Conservation (phyloP, 2,113 vertebrate species). For the Psilopsiagon aymara region DNA sequence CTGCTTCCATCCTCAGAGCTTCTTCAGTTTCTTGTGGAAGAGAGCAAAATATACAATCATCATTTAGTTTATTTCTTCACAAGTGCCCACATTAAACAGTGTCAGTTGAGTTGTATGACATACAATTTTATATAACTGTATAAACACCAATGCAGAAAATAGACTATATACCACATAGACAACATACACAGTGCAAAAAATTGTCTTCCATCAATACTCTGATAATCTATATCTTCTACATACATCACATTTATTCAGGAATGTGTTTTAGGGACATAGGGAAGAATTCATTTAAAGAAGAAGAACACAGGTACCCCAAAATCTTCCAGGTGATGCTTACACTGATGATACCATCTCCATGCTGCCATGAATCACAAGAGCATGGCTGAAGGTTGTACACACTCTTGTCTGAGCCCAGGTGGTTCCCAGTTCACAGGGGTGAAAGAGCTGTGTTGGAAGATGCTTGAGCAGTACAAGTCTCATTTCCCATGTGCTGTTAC, state of each 20-base stretch:
- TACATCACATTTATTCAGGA: not conserved
- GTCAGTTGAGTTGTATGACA: not conserved
- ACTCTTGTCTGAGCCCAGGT: not conserved
- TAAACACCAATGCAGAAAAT: conserved; percentile 10
- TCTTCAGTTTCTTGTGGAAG: conserved; percentile 17
- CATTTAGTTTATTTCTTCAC: conserved; percentile 1
- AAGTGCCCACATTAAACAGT: not conserved
- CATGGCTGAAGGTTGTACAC: not conserved
- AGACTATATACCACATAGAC: conserved; percentile 2
- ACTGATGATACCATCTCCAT: not conserved
- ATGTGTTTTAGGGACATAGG: not conserved
- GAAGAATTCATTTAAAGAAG: not conserved
- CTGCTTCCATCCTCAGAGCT: not conserved
- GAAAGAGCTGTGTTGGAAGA: not conserved
- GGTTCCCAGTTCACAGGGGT: not conserved
- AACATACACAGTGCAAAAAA: conserved; percentile 30
- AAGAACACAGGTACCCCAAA: not conserved
- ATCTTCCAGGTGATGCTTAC: not conserved
- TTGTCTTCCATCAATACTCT: not conserved
- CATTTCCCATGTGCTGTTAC: not conserved
- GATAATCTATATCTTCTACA: not conserved
- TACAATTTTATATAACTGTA: not conserved
- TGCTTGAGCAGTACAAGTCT: not conserved
- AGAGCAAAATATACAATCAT: conserved; percentile 32
- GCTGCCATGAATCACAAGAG: not conserved